Base-by-base conservation (phyloP, 2,888 invertebrate genomes). In the Drosophila austrosaltans region DNA sequence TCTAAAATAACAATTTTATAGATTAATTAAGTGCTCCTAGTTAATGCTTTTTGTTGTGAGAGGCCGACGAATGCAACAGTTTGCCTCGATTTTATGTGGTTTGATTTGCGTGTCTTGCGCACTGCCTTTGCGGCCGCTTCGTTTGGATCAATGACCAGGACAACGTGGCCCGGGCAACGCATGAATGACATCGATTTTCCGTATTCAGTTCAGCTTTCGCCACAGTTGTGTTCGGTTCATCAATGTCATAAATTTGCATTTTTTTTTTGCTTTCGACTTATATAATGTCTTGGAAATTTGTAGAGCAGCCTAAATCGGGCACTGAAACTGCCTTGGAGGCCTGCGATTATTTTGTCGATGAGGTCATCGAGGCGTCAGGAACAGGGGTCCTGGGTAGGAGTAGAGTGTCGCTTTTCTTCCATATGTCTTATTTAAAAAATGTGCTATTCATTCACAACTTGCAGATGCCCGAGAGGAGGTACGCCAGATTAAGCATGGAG, bases 401-500 rank as follows among this genome's bases (percentile, higher is more conserved):
- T 8, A 22, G 56, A 25, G 30, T 48, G 48, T 1, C 7, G 39
- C 54, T 30, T 42, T 39, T 60, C 16, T 48, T 54, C 42, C 78
- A 71, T 72, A 78, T 78, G 68, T 10, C 32, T 48, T 5, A 48
- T 16, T 8, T 42, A 58, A 7, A 25, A 39, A 56, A 16, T 40
- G 48, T 32, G 66, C 7, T 58, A 2, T 44, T 62, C 10, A 53
- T 20, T 53, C 2, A 1, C n/a, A 12, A 5, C 39, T 66, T 65
- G 3, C 73, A 92, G 92, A 92, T 91, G 91, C 92, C 40, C 90
- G 95, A 83, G 97, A 98, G 91, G 94, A 96, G 78, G 95, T 95
- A 75, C 91, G 96, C 59, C 93, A 95, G 64, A 95, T 95, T 16
- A 94, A 95, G 67, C 97, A 97, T 92, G 94, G 95, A 12, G 94